Evolutionary conservation across 2,797 vertebrate species (phyloP), one percentile per base, ranked within the genome.

Genomic region (Lophius americanus): DNA sequence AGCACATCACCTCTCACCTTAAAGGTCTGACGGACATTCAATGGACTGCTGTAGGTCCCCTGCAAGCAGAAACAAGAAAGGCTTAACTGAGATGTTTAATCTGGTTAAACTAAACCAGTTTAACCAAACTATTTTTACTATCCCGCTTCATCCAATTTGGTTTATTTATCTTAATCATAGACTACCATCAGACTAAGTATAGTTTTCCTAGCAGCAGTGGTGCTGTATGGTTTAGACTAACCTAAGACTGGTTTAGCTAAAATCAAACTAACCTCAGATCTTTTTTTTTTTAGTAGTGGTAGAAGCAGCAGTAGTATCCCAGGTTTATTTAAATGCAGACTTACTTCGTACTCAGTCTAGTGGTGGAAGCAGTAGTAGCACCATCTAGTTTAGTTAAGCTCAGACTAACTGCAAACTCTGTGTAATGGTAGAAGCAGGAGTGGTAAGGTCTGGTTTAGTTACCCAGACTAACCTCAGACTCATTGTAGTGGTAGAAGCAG

Each of bases 401-500:
- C 7, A 35, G 49, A 23, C 4, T 9, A 51, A 5, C 49, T 4
- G 7, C 41, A 42, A 0, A 33, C 7, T 23, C 23, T 23, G 23
- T 23, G 23, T 23, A 23, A 23, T 53, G 35, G 51, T 51, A 33
- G 33, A 33, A 2, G 6, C 49, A 7, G 14, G 0, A 4, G 2
- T 9, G 42, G 1, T 9, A 2, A 5, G 8, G 9, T 10, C 42
- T 10, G 42, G 42, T 3, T 7, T 3, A 9, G 8, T 8, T 8
- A 3, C 9, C n/a, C 6, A 51, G 39, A 35, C 62, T 76, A 74
- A 97, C 97, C 93, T 99, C 95, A 0, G 95, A 50, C 73, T 99
- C 96, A 0, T 73, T 79, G 76, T 98, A 97, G 87, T 99, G 98
- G 89, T 99, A 98, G 84, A 99, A 94, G 85, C 97, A 98, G 87